phyloP scores from a whole-genome alignment of 2,113 vertebrate species.

The Marmota flaviventris region DNA sequence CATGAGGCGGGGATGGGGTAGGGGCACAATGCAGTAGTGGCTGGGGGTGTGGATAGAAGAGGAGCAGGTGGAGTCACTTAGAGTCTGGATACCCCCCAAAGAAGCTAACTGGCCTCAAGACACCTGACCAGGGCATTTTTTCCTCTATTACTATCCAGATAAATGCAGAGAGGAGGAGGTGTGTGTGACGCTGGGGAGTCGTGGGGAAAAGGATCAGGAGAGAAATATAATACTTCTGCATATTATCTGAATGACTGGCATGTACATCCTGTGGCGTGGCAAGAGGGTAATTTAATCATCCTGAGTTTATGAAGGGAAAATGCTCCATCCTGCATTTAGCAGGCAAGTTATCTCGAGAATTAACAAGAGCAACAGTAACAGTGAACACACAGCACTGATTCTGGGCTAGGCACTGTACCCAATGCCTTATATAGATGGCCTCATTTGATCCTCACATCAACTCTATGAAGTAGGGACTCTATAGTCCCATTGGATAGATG shows the following conservation, averaged over 20 bases:
- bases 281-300: not conserved
- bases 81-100: not conserved
- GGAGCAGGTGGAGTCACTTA: not conserved
- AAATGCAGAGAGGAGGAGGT: not conserved
- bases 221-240: not conserved
- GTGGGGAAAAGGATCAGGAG: not conserved
- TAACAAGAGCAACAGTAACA: not conserved
- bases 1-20: rapidly evolving
- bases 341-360: conserved; percentile 8
- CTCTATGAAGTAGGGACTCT: not conserved
- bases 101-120: not conserved
- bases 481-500: not conserved
- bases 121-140: not conserved
- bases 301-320: conserved; percentile 31
- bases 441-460: not conserved
- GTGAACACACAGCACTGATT: not conserved
- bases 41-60: not conserved
- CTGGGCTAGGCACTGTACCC: not conserved
- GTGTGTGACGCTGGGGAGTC: not conserved
- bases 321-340: not conserved
- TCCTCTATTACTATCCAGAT: conserved; percentile 35
- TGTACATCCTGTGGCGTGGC: not conserved
- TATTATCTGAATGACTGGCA: conserved; percentile 9
- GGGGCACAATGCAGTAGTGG: rapidly evolving
- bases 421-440: rapidly evolving